A percentile compares a stretch with the other conserved stretches of the same genome.
Evolutionary conservation across 1,140 invertebrate species (phyloP).

Genomic region (Agrypnia vestita): DNA sequence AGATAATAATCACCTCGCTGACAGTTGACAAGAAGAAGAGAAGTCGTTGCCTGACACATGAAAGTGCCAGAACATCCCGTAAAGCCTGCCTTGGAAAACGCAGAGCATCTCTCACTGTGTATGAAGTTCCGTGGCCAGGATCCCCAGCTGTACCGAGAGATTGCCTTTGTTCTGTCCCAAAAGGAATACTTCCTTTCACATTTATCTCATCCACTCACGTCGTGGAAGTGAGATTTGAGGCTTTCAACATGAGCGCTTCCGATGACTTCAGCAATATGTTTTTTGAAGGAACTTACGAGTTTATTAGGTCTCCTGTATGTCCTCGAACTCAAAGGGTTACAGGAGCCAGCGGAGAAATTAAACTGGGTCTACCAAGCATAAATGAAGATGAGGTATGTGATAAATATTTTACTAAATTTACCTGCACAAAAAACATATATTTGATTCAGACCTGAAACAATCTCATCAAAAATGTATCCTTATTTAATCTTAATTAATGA

Average conservation of each 20-base stretch:
- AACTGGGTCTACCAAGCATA: conserved; percentile 74
- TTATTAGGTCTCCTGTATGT: conserved; percentile 81
- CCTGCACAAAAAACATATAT: no score
- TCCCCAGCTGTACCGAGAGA: conserved; percentile 75
- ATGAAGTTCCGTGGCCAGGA: conserved; percentile 83
- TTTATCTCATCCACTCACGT: conserved; percentile 84
- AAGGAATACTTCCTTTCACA: conserved; percentile 76
- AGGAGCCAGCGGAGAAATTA: conserved; percentile 85
- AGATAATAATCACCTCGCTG: conserved; percentile 79
- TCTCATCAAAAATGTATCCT: no score
- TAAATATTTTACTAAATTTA: no score
- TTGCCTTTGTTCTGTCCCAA: conserved; percentile 74
- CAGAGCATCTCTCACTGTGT: conserved; percentile 75
- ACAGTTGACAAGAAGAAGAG: conserved; percentile 77
- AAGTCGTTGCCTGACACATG: conserved; percentile 74
- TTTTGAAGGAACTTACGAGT: conserved; percentile 89
- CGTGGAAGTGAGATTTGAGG: conserved; percentile 87
- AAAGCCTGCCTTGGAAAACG: conserved; percentile 80
- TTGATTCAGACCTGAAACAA: no score
- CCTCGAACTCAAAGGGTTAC: conserved; percentile 77
- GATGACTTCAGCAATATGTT: conserved; percentile 89
- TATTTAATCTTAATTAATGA: no score
- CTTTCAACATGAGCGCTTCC: conserved; percentile 85
- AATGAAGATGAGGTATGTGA: conserved; percentile 79
- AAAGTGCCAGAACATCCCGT: conserved; percentile 79